Conservation (phyloP, 1,140 invertebrate species). For the Drosophila bipectinata region DNA sequence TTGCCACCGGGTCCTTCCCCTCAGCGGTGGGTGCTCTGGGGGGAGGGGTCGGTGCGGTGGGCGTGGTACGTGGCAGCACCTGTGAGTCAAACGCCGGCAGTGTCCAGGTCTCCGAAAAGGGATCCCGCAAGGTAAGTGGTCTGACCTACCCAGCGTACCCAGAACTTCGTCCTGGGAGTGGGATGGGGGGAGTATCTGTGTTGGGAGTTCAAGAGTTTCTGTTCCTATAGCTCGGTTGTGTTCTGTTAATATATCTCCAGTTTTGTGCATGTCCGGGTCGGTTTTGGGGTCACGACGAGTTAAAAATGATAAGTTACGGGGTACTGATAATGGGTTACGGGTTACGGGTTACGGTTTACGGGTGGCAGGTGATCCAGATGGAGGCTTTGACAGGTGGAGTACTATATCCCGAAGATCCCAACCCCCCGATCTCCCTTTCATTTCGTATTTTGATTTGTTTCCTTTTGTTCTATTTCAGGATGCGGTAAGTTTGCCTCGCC, state of each 20-base stretch:
- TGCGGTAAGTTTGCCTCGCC: slow-evolving; percentile 80
- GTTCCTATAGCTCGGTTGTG: slow-evolving; percentile 27
- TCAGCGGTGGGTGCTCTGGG: slow-evolving; percentile 65
- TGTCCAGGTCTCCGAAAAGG: slow-evolving; percentile 73
- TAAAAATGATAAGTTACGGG: not conserved
- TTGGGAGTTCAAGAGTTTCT: slow-evolving; percentile 5
- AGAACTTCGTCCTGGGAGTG: not conserved
- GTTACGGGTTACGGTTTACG: not conserved
- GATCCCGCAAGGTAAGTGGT: slow-evolving; percentile 78
- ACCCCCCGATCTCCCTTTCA: slow-evolving; percentile 51
- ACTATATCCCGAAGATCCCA: slow-evolving; percentile 9
- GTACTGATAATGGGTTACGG: not conserved
- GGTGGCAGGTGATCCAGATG: not conserved
- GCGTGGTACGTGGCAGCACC: slow-evolving; percentile 56
- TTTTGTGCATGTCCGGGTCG: slow-evolving; percentile 57
- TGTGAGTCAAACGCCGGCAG: slow-evolving; percentile 54
- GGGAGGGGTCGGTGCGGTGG: slow-evolving; percentile 39
- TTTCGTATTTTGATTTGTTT: slow-evolving; percentile 81
- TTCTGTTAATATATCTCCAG: slow-evolving; percentile 44
- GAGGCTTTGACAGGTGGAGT: not conserved
- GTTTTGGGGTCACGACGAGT: not conserved
- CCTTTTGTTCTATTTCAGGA: slow-evolving; percentile 83
- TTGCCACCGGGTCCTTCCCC: slow-evolving; percentile 87
- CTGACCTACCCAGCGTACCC: not conserved
- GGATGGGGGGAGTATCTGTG: not conserved